These are phyloP conservation scores for Catocala sponsa DNA, from an alignment of 2,888 invertebrate species.

Conservation along the genomic window DNA sequence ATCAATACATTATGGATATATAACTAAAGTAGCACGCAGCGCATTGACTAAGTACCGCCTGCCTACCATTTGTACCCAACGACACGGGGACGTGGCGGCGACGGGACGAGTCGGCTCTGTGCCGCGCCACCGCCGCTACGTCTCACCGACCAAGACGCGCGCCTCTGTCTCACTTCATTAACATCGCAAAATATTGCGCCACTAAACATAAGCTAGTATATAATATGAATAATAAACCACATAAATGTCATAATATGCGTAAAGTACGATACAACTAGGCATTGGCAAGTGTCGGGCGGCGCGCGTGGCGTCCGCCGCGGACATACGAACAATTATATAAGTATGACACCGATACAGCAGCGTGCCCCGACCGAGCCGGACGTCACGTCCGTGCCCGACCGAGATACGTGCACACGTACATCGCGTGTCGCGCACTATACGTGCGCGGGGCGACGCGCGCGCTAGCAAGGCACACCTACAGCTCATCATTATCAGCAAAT, in stretches of 20 bases:
- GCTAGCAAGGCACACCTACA: not conserved
- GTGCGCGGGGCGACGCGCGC: too few species aligned
- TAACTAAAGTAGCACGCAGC: conserved; percentile 51
- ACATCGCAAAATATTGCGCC: too few species aligned
- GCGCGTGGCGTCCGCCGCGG: conserved; percentile 40
- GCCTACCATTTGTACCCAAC: conserved; percentile 55
- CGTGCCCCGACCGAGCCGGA: conserved; percentile 49
- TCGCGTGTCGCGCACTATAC: too few species aligned
- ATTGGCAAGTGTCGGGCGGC: conserved; percentile 76
- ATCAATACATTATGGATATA: conserved; percentile 61
- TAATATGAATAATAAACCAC: conserved; percentile 34
- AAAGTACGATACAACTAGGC: conserved; percentile 73
- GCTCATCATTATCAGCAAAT: conserved; percentile 5
- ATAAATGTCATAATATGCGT: conserved; percentile 65
- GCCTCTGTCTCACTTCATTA: conserved; percentile 32
- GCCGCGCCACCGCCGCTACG: conserved; percentile 6
- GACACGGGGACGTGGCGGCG: conserved; percentile 6
- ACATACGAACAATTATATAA: conserved; percentile 58
- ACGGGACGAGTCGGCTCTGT: too few species aligned
- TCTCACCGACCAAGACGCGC: conserved; percentile 22
- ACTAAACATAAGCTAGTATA: conserved; percentile 44
- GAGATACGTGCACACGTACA: too few species aligned
- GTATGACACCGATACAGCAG: conserved; percentile 74
- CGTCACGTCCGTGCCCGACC: too few species aligned
- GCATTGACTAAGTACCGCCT: conserved; percentile 48